Conservation (phyloP, 2,113 vertebrate genomes). For the Triplophysa tibetana region DNA sequence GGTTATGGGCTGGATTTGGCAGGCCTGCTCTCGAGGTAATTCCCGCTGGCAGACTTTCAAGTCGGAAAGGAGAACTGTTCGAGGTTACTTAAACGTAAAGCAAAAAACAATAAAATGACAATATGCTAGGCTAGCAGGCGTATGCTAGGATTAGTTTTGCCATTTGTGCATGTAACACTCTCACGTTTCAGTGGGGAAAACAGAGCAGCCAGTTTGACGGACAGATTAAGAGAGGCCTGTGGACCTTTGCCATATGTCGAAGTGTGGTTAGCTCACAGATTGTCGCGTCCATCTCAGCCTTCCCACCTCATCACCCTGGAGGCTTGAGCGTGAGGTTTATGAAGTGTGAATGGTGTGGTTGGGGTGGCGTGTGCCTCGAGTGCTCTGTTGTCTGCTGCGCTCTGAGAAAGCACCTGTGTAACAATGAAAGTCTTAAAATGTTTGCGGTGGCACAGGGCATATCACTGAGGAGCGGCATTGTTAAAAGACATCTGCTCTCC, state of each 20-base stretch:
- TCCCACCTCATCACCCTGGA: constrained; percentile 46
- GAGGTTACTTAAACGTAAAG: constrained; percentile 27
- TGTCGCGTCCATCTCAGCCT: constrained; percentile 28
- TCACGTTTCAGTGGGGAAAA: constrained; percentile 43
- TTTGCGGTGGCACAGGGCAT: constrained; percentile 20
- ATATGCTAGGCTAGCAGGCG: background rate
- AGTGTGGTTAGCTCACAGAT: constrained; percentile 44
- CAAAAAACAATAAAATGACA: constrained; percentile 2
- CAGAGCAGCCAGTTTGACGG: constrained; percentile 46
- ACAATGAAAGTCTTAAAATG: constrained; percentile 30
- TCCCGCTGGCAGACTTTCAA: constrained; percentile 11
- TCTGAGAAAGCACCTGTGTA: constrained; percentile 40
- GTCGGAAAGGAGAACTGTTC: background rate
- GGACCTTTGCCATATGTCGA: constrained; percentile 52
- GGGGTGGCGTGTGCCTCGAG: constrained; percentile 3
- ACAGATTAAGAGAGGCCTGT: constrained; percentile 53
- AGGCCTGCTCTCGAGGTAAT: constrained; percentile 40
- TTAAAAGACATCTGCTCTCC: constrained; percentile 56
- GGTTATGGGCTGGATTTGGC: constrained; percentile 43
- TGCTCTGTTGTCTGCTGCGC: constrained; percentile 6
- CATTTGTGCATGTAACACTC: background rate
- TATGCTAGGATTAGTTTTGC: background rate
- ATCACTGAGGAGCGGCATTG: constrained; percentile 30
- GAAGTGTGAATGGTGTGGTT: constrained; percentile 32
- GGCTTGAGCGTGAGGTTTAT: constrained; percentile 29